A percentile compares a stretch with the other conserved stretches of the same genome.
Conservation (phyloP, 2,888 invertebrate species). For the Coenonympha glycerion region DNA sequence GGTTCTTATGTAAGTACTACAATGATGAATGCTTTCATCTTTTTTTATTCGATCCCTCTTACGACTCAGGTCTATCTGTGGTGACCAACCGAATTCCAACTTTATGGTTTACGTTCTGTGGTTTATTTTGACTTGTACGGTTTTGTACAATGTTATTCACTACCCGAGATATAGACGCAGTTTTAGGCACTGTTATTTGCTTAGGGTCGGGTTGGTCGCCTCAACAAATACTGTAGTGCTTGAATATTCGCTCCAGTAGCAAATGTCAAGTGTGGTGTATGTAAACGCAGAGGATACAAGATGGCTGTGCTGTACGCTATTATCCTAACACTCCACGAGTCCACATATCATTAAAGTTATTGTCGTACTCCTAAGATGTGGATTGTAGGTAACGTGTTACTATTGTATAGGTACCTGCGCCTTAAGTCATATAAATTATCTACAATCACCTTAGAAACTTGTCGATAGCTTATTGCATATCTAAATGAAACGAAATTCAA, state of each 20-base stretch:
- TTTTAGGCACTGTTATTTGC: constrained; percentile 30
- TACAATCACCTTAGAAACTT: too few species aligned
- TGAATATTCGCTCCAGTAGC: constrained; percentile 27
- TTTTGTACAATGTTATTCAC: constrained; percentile 19
- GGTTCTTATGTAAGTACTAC: constrained; percentile 20
- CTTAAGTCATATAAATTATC: too few species aligned
- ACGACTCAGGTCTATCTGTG: constrained; percentile 4
- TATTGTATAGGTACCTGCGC: too few species aligned
- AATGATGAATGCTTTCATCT: constrained; percentile 19
- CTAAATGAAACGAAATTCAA: too few species aligned
- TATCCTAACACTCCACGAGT: constrained; percentile 4
- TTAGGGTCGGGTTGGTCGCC: constrained; percentile 30
- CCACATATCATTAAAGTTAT: constrained; percentile 4
- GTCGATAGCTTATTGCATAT: too few species aligned
- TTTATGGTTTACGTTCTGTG: constrained; percentile 4
- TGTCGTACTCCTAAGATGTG: constrained; percentile 2
- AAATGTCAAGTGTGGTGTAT: constrained; percentile 26
- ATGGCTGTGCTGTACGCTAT: constrained; percentile 7
- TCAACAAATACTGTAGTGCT: constrained; percentile 31
- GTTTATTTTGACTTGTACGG: constrained; percentile 8
- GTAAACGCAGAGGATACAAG: constrained; percentile 19
- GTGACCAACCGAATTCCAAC: constrained; percentile 7
- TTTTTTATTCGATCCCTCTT: constrained; percentile 18
- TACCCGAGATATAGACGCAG: constrained; percentile 21
- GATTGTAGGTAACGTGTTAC: neutral